Conservation (phyloP, 2,888 invertebrate genomes). For the Tineola bisselliella region DNA sequence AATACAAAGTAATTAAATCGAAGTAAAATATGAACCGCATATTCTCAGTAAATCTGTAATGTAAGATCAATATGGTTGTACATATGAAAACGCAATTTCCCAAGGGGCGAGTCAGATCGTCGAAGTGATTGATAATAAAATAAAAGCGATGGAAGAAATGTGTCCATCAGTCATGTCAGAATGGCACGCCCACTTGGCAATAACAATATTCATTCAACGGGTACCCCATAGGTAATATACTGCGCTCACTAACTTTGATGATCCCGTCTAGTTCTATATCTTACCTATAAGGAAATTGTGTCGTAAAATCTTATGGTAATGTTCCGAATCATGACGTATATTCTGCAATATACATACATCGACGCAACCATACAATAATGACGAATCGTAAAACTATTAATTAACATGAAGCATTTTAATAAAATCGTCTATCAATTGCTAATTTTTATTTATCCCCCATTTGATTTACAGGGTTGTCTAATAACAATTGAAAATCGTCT, state of each 20-base stretch:
- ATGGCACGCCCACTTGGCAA: constrained; percentile 19
- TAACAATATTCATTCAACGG: constrained; percentile 16
- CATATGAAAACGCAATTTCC: constrained; percentile 11
- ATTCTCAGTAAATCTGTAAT: constrained; percentile 1
- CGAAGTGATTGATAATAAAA: constrained; percentile 18
- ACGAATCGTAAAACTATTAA: too few species aligned
- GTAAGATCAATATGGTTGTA: neutral
- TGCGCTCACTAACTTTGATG: neutral
- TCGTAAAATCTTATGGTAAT: too few species aligned
- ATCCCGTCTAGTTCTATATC: neutral
- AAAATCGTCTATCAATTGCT: too few species aligned
- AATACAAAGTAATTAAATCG: neutral
- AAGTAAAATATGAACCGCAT: neutral
- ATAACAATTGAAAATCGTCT: too few species aligned
- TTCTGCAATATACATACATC: too few species aligned
- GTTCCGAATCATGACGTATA: too few species aligned
- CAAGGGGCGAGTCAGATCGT: constrained; percentile 13
- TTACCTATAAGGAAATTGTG: too few species aligned
- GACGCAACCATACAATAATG: too few species aligned
- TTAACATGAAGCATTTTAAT: too few species aligned
- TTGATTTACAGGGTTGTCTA: too few species aligned
- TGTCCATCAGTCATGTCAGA: constrained; percentile 19
- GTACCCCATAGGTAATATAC: neutral
- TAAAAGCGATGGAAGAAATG: constrained; percentile 16
- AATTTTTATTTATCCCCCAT: too few species aligned